Conservation (phyloP, 1,140 invertebrate genomes). For the Parasteatoda tepidariorum region DNA sequence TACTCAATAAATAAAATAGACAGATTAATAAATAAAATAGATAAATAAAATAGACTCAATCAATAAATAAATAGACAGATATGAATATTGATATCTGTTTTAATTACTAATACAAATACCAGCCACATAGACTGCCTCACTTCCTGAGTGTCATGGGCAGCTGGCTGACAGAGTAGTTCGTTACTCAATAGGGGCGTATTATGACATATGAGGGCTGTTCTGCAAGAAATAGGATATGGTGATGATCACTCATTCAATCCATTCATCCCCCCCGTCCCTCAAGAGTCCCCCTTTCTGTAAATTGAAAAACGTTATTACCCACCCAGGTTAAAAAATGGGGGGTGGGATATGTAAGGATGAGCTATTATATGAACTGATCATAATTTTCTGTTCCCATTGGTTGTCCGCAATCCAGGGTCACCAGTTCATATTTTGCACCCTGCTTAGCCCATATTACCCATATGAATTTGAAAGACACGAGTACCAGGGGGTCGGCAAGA, state of each 20-base stretch:
- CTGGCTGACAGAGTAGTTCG: background rate
- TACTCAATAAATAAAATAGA: no score
- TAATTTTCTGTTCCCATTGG: constrained; percentile 21
- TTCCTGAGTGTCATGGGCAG: background rate
- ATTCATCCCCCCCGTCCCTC: background rate
- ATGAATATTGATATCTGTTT: no score
- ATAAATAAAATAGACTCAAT: no score
- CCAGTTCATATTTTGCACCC: constrained; percentile 37
- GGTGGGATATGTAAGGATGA: background rate
- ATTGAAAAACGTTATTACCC: constrained; percentile 7
- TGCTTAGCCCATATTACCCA: constrained; percentile 14
- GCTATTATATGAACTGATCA: constrained; percentile 17
- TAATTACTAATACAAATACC: no score
- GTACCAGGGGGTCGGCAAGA: background rate
- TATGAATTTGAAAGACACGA: constrained; percentile 39
- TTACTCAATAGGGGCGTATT: background rate
- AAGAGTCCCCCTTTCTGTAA: background rate
- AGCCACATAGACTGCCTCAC: no score
- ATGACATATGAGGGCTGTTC: constrained; percentile 7
- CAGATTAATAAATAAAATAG: no score
- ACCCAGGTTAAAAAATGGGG: constrained; percentile 1
- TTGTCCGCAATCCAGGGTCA: background rate
- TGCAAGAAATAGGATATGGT: background rate
- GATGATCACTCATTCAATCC: background rate
- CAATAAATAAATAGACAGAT: no score